Evolutionary conservation across 2,113 vertebrate species (phyloP), one percentile per base, ranked within the genome.

Genomic region (Tricholaema leucomelas): DNA sequence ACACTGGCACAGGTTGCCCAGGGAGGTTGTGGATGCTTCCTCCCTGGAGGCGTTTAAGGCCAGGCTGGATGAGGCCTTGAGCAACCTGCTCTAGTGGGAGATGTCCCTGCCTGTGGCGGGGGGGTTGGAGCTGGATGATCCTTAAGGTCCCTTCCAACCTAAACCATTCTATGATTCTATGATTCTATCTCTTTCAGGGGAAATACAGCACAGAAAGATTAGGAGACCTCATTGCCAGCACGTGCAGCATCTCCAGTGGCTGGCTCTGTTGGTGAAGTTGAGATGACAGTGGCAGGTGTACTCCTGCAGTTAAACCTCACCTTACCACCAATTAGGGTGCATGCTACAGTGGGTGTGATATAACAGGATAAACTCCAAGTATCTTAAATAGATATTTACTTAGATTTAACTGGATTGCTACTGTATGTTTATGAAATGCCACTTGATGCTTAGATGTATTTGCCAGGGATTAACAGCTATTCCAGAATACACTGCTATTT

Each of bases 401-500:
- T 71, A 75, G 86, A 84, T 83, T 89, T 82, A 93, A 84, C 60
- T 40, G 70, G 75, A 93, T 74, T 58, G 48, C 20, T 82, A 89
- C 73, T 86, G 70, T 88, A 86, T 94, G 76, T 93, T 96, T 96
- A 84, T 95, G 91, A 96, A 95, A 93, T 86, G 33, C 54, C 84
- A 85, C 76, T 81, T 87, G 89, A 95, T 88, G 92, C 92, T 89
- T 92, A 91, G 94, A 89, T 58, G 50, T 94, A 92, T 83, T 95
- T 61, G 65, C 65, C 14, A 91, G 46, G 88, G 93, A 96, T 95
- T 96, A 95, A 76, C 70, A 91, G 70, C 63, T 86, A 16, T 79
- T 94, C 52, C 67, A 77, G 83, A 92, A 93, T 38, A 40, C 30
- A 61, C 36, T 94, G 69, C 10, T 93, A 72, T 93, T 94, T 96